These are phyloP conservation scores for Prunella himalayana DNA, from an alignment of 2,113 vertebrate species.

Conservation along the genomic window DNA sequence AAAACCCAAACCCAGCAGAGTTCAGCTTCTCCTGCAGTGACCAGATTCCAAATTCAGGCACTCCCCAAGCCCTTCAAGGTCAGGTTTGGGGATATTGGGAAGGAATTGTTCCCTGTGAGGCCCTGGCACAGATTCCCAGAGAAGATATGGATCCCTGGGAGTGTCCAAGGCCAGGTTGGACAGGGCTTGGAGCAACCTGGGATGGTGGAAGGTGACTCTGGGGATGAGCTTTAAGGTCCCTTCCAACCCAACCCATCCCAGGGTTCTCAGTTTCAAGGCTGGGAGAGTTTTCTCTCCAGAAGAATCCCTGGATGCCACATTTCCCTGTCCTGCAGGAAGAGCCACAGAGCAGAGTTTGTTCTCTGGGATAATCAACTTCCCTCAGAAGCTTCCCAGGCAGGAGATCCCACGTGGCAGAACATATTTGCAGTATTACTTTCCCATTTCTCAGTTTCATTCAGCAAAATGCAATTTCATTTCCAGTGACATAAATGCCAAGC, in stretches of 20 bases:
- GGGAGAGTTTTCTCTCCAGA: neutral
- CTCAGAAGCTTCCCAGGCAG: neutral
- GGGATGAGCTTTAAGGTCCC: neutral
- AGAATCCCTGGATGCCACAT: neutral
- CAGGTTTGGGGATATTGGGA: neutral
- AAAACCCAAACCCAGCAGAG: neutral
- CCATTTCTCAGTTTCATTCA: constrained; percentile 42
- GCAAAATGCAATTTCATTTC: constrained; percentile 52
- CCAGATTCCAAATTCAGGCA: neutral
- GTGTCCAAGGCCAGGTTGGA: neutral
- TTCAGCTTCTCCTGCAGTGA: neutral
- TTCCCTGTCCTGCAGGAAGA: neutral
- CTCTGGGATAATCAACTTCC: neutral
- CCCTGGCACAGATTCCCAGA: neutral
- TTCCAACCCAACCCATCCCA: neutral
- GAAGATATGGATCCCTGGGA: neutral
- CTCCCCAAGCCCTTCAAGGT: neutral
- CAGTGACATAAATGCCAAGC: constrained; percentile 30
- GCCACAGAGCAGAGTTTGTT: neutral
- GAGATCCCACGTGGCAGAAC: neutral
- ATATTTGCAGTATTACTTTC: neutral
- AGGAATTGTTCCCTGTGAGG: neutral
- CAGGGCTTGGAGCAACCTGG: accelerated
- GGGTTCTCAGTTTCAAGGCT: neutral
- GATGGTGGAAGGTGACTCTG: neutral